These are phyloP conservation scores for Cacoxenus indagator DNA, from an alignment of 2,888 invertebrate species.

Conservation along the genomic window DNA sequence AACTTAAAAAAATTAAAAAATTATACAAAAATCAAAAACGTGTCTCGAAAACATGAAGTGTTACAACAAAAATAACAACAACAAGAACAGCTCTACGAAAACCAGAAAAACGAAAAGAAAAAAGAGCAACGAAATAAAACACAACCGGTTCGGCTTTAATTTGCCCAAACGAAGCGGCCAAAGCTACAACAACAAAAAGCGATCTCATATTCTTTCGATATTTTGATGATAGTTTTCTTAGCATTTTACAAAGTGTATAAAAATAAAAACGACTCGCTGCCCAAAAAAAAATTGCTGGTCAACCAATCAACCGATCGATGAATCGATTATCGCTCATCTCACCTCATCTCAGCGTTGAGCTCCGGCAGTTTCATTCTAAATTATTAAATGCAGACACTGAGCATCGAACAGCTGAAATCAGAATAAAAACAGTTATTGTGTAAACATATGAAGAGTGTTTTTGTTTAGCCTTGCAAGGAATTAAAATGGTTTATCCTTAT, in stretches of 20 bases:
- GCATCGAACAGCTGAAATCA: too few species aligned
- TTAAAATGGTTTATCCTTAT: too few species aligned
- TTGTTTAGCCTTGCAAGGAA: too few species aligned
- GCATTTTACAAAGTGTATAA: conserved; percentile 27
- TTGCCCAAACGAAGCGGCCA: conserved; percentile 14
- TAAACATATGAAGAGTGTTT: too few species aligned
- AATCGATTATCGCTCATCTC: too few species aligned
- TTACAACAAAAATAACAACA: not conserved
- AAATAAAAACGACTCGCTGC: too few species aligned
- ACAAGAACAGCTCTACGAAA: not conserved
- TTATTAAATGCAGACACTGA: too few species aligned
- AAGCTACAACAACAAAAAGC: conserved; percentile 30
- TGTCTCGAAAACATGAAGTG: conserved; percentile 30
- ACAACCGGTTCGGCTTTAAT: conserved; percentile 10
- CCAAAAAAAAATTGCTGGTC: too few species aligned
- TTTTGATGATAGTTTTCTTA: conserved; percentile 9
- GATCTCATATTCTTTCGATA: conserved; percentile 10
- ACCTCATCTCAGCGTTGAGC: too few species aligned
- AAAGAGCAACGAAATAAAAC: conserved; percentile 8
- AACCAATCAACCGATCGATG: too few species aligned
- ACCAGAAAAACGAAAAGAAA: not conserved
- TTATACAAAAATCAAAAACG: conserved; percentile 32
- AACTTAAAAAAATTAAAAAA: conserved; percentile 22
- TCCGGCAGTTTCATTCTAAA: too few species aligned
- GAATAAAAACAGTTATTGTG: too few species aligned